Conservation (phyloP, 2,797 vertebrate genomes). For the Coregonus suidteri region DNA sequence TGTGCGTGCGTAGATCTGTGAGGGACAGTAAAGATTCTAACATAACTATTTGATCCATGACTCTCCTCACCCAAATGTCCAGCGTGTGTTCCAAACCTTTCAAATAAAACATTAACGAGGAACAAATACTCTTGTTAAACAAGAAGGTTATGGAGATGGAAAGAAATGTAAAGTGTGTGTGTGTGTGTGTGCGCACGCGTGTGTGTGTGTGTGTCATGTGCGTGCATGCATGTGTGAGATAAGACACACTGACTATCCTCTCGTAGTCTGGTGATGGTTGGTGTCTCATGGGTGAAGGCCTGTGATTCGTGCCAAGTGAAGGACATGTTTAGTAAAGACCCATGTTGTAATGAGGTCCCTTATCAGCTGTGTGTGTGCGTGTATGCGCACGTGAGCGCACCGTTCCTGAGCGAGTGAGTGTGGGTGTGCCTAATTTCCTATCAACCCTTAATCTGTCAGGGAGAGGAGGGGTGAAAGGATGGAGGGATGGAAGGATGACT, state of each 20-base stretch:
- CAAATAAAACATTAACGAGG: constrained; percentile 29
- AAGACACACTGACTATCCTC: background rate
- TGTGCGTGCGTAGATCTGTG: constrained; percentile 26
- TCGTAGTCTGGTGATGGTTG: background rate
- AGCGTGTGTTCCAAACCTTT: constrained; percentile 21
- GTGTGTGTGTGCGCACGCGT: background rate
- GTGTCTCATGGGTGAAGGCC: background rate
- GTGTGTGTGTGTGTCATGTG: constrained; percentile 1
- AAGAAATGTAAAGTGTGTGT: background rate
- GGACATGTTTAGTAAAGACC: background rate
- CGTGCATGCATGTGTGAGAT: background rate
- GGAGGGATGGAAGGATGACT: constrained; percentile 34
- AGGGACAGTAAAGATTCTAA: constrained; percentile 37
- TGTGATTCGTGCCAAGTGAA: background rate
- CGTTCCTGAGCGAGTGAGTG: constrained; percentile 19
- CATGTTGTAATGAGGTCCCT: background rate
- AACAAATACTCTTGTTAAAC: constrained; percentile 21
- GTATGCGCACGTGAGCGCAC: constrained; percentile 14
- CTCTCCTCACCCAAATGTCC: constrained; percentile 13
- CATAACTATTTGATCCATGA: constrained; percentile 21
- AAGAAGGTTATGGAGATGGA: constrained; percentile 18
- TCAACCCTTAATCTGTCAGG: constrained; percentile 57
- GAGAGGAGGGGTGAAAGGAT: constrained; percentile 11
- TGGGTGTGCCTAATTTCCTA: constrained; percentile 59
- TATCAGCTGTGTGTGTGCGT: background rate